These are phyloP conservation scores for Electrophaes corylata DNA, from an alignment of 2,888 invertebrate genomes.

Conservation along the genomic window DNA sequence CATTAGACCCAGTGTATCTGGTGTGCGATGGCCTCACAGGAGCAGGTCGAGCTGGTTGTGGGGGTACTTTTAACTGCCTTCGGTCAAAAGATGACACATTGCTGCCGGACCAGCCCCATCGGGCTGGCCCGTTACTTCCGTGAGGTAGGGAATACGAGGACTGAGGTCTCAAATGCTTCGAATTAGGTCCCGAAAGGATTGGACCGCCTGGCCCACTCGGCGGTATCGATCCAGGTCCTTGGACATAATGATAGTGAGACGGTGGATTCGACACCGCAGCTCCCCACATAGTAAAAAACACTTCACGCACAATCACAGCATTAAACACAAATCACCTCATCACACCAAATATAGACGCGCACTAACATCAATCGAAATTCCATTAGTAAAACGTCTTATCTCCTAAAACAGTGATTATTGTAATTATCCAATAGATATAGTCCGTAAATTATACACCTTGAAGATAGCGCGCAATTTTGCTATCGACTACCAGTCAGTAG, in stretches of 20 bases:
- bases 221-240: conserved; percentile 62
- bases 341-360: conserved; percentile 59
- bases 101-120: conserved; percentile 83
- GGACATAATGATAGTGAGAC: conserved; percentile 72
- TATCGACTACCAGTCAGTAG: conserved; percentile 62
- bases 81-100: conserved; percentile 81
- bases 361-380: conserved; percentile 67
- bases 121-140: conserved; percentile 81
- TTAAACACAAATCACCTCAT: conserved; percentile 68
- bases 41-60: conserved; percentile 73
- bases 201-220: conserved; percentile 71
- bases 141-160: conserved; percentile 83
- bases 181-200: conserved; percentile 66
- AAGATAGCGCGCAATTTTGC: conserved; percentile 62
- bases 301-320: conserved; percentile 63
- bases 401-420: conserved; percentile 55
- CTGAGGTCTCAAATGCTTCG: conserved; percentile 72
- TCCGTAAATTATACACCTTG: conserved; percentile 56
- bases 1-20: conserved; percentile 68
- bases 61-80: conserved; percentile 75
- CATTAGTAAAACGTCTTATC: conserved; percentile 66
- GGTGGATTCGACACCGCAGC: conserved; percentile 74
- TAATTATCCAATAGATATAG: conserved; percentile 67
- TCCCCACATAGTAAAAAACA: conserved; percentile 74
- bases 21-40: conserved; percentile 68